Percentiles rank a stretch among this genome's conserved stretches.
phyloP scores from a whole-genome alignment of 2,113 vertebrate species.

The Saiga tatarica region DNA sequence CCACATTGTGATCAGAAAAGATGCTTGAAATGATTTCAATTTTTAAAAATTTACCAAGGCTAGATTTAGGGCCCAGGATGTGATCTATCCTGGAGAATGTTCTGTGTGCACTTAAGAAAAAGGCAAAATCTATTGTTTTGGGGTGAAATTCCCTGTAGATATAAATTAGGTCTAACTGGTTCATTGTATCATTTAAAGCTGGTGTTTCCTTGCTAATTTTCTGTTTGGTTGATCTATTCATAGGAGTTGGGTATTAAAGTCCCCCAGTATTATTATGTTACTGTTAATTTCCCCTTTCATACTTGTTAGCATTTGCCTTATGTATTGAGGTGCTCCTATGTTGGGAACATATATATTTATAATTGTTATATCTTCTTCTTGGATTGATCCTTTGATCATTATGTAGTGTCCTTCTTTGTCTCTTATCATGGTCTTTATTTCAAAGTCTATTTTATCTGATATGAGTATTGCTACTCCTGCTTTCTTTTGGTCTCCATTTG shows the following conservation, averaged over 20 bases:
- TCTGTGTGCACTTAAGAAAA: neutral
- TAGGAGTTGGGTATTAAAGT: neutral
- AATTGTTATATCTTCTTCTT: neutral
- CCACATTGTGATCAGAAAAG: neutral
- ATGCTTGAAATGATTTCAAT: neutral
- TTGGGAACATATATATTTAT: neutral
- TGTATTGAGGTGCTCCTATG: neutral
- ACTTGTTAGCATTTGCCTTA: neutral
- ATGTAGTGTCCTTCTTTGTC: neutral
- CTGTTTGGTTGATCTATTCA: neutral
- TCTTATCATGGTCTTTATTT: neutral
- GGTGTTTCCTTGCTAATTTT: neutral
- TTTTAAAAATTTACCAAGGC: neutral
- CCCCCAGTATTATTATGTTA: neutral
- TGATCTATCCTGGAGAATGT: neutral
- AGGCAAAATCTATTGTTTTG: neutral
- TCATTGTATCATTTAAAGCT: neutral
- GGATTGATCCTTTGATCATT: neutral
- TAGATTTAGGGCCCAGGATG: neutral
- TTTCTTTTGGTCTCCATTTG: neutral
- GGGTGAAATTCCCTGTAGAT: neutral
- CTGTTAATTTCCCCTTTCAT: neutral
- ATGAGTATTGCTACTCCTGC: neutral
- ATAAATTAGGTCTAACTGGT: neutral
- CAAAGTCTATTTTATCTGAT: neutral